Conservation (phyloP, 2,888 invertebrate species). For the Endomychus coccineus region DNA sequence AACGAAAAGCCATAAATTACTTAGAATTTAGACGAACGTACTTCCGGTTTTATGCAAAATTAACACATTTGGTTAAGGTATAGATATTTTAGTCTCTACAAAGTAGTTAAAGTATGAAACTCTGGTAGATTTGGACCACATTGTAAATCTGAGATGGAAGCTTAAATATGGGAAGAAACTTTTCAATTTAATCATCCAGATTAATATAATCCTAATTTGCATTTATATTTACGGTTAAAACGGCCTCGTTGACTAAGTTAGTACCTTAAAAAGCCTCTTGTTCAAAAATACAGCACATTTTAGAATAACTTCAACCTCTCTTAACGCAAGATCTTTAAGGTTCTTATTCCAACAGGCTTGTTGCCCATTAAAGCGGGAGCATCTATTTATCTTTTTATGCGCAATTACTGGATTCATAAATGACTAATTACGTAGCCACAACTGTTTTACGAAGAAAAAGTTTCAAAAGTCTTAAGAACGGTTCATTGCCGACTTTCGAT, state of each 20-base stretch:
- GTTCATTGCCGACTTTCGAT: constrained; percentile 26
- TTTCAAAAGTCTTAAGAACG: constrained; percentile 37
- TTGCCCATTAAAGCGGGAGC: constrained; percentile 38
- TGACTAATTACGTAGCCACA: constrained; percentile 43
- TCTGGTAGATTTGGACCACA: no score
- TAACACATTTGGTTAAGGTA: no score
- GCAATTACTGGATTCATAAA: constrained; percentile 45
- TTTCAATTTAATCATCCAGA: constrained; percentile 37
- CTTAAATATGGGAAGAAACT: constrained; percentile 23
- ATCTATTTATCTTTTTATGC: constrained; percentile 45
- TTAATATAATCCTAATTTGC: constrained; percentile 39
- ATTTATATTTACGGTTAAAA: constrained; percentile 36
- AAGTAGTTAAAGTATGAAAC: no score
- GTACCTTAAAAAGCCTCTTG: constrained; percentile 36
- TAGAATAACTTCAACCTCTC: constrained; percentile 24
- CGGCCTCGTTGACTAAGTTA: constrained; percentile 38
- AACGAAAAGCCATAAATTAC: no score
- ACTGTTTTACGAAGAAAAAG: constrained; percentile 36
- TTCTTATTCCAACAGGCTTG: constrained; percentile 26
- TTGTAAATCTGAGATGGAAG: no score
- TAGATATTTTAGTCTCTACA: no score
- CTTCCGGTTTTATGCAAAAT: no score
- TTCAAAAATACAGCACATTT: constrained; percentile 30
- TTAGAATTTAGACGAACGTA: no score
- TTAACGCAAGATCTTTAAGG: constrained; percentile 31